Base-by-base conservation (phyloP, 2,797 vertebrate genomes). In the Gallinago nigripennis region DNA sequence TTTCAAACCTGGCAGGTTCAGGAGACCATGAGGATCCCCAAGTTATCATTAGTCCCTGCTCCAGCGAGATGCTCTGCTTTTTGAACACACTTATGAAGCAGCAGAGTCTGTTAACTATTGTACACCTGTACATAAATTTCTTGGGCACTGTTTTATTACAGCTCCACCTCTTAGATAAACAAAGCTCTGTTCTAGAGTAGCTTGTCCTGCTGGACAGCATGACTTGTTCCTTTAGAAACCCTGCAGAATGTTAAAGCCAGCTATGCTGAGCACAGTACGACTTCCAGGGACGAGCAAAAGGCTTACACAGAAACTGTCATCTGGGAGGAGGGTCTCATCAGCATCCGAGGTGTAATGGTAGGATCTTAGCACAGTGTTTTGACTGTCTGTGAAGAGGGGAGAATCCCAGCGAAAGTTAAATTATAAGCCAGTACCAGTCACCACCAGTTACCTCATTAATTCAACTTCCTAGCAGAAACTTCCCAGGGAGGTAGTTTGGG, bases 111-210 rank as follows among this genome's bases (percentile, higher is more conserved):
- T 51, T 76, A 88, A 50, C 71, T 51, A 8, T 11, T 28, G 9
- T 56, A 53, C 23, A 11, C n/a, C 54, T 69, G 8, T 30, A 71
- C 4, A 8, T 31, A 53, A 61, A 69, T 63, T 76, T 39, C 51
- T 61, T 33, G 64, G 54, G 82, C 58, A 63, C 30, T 43, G n/a
- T 68, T 94, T 94, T 92, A 91, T 66, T 77, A 51, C 73, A 86
- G 79, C 85, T 71, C 77, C 71, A 86, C 90, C 91, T 94, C 41
- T 33, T 79, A 88, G 43, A 45, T 66, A 95, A 91, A 94, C 45
- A 92, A 73, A 37, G 48, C 69, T 77, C 7, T 50, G 6, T 18
- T 35, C 39, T 1, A 31, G 54, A 80, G 33, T 11, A 35, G 48
- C 18, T 76, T 50, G 23, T 75, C 82, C 81, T 78, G 61, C 79